Base-by-base conservation (phyloP, 2,797 vertebrate species). In the Lithobates pipiens region DNA sequence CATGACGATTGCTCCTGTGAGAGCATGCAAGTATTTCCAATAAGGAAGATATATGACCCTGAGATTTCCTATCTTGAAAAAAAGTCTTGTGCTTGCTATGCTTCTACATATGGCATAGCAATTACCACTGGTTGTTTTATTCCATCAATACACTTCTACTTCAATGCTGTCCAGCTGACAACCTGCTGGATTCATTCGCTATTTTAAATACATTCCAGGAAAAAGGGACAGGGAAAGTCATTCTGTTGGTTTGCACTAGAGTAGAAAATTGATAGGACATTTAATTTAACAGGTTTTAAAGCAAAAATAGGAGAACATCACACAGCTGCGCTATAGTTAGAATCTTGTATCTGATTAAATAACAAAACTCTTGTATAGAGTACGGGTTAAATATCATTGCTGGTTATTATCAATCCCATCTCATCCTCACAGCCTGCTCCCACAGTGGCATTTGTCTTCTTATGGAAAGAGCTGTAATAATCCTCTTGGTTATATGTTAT, bases 121-220 rank as follows among this genome's bases (percentile, higher is more conserved):
- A 71, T 29, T 71, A 25, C 54, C 27, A 71, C 15, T 71, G 78
- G 27, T 21, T 13, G 69, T 80, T 69, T 36, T 36, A 25, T 71
- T 15, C 29, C 11, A 54, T 34, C 63, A 79, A 79, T 68, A 79
- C 36, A 79, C 67, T 29, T 67, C 25, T 79, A 46, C 27, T 42
- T 21, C 67, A 80, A 46, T 54, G 46, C 32, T 70, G 77, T 68
- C 29, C 44, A 71, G n/a, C 32, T 71, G 67, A 46, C 78, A 57
- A 29, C 67, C 54, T 71, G n/a, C 42, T 70, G 78, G 68, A 61
- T 23, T 61, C 18, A 61, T n/a, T 61, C 21, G 6, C 54, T 61
- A 61, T 23, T 61, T 61, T 61, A 61, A 61, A 61, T 61, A 61
- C 54, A 61, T 61, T 61, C 54, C 54, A n/a, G 54, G 21, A 61